phyloP scores from a whole-genome alignment of 1,140 invertebrate genomes.

The Pachyrhynchus sulphureomaculatus region DNA sequence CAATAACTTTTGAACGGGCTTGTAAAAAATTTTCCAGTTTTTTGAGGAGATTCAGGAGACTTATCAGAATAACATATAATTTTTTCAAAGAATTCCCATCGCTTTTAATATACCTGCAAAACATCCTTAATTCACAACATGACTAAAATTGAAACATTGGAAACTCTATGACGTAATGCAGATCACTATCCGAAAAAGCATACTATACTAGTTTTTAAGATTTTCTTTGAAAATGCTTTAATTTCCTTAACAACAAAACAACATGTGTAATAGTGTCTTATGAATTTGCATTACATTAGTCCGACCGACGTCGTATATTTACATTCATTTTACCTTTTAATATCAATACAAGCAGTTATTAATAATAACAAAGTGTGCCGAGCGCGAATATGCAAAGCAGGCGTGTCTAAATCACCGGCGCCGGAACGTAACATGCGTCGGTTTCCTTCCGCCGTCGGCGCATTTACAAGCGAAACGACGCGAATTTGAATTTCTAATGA shows the following conservation, averaged over 20 bases:
- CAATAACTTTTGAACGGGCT: too few species aligned
- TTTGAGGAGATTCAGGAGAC: too few species aligned
- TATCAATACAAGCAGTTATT: conserved; percentile 25
- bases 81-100: too few species aligned
- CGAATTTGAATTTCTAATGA: conserved; percentile 47
- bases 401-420: conserved; percentile 40
- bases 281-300: conserved; percentile 7
- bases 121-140: too few species aligned
- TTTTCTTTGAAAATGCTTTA: too few species aligned
- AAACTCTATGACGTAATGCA: too few species aligned
- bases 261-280: conserved; percentile 11
- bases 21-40: too few species aligned
- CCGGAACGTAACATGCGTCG: conserved; percentile 43
- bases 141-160: too few species aligned
- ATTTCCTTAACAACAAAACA: neutral
- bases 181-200: too few species aligned
- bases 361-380: conserved; percentile 25
- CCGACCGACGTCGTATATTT: neutral
- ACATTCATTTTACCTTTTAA: neutral
- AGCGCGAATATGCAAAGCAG: conserved; percentile 30
- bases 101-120: too few species aligned
- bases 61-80: too few species aligned
- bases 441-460: conserved; percentile 43
- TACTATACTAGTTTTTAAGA: too few species aligned
- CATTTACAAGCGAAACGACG: conserved; percentile 47